These are phyloP conservation scores for Alouatta palliata DNA, from an alignment of 2,113 vertebrate genomes.

Conservation along the genomic window DNA sequence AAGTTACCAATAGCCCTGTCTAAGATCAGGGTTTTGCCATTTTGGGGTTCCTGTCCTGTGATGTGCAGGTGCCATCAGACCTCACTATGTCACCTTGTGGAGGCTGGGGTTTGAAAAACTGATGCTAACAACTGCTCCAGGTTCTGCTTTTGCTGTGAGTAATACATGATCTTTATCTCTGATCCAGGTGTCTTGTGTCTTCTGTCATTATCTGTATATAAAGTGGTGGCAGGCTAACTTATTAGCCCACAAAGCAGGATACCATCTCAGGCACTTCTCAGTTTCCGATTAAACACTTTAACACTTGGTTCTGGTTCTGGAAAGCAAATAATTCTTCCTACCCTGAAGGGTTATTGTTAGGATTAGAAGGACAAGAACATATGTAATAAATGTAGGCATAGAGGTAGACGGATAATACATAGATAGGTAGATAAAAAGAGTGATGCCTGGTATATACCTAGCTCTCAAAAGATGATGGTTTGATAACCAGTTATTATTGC, in stretches of 20 bases:
- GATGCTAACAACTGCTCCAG: background rate
- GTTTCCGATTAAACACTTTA: background rate
- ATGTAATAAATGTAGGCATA: too few species aligned
- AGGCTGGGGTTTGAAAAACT: background rate
- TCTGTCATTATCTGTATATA: background rate
- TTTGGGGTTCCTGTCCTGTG: background rate
- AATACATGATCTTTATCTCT: background rate
- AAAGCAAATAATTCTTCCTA: background rate
- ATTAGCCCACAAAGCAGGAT: background rate
- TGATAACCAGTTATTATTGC: background rate
- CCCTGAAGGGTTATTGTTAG: background rate
- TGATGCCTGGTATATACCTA: background rate
- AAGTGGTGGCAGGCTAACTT: background rate
- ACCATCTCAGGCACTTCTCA: background rate
- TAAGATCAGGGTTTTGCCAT: background rate
- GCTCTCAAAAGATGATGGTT: background rate
- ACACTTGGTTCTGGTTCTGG: background rate
- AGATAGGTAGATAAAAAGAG: background rate
- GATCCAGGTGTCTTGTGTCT: background rate
- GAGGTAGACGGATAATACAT: background rate
- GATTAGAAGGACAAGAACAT: background rate
- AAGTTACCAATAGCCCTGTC: background rate
- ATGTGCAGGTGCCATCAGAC: accelerated
- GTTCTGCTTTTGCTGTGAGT: background rate
- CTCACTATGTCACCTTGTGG: background rate